phyloP scores from a whole-genome alignment of 2,888 invertebrate genomes.

The Halictus quadricinctus region DNA sequence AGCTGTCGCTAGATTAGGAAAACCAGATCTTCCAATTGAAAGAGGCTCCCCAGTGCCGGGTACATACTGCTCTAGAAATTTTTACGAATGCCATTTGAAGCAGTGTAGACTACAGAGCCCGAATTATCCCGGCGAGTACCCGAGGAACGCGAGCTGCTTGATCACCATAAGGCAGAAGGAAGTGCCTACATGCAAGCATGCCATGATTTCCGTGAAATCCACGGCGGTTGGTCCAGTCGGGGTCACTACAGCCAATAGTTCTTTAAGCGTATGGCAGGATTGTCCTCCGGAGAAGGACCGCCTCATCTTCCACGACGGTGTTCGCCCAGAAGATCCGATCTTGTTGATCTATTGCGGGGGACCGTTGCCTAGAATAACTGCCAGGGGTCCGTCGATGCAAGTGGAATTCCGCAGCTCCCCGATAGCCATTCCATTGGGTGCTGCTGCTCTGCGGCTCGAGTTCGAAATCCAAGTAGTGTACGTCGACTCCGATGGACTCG shows the following conservation, averaged over 20 bases:
- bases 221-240: conserved; percentile 66
- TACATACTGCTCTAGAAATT: conserved; percentile 92
- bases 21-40: conserved; percentile 90
- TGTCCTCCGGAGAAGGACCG: conserved; percentile 93
- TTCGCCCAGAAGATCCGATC: conserved; percentile 91
- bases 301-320: conserved; percentile 93
- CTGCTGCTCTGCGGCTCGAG: conserved; percentile 90
- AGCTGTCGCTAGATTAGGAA: conserved; percentile 91
- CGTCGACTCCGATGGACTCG: conserved; percentile 93
- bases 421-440: conserved; percentile 90
- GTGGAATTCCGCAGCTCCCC: conserved; percentile 95
- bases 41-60: conserved; percentile 93
- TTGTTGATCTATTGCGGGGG: conserved; percentile 95
- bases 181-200: conserved; percentile 94
- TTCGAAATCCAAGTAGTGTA: conserved; percentile 94
- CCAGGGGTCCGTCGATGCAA: conserved; percentile 91
- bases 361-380: conserved; percentile 90
- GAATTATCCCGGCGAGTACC: conserved; percentile 95
- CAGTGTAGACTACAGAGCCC: conserved; percentile 94
- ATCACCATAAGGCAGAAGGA: conserved; percentile 93
- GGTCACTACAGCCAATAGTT: conserved; percentile 64
- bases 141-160: conserved; percentile 95
- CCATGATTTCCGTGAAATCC: conserved; percentile 90
- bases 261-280: conserved; percentile 91
- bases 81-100: conserved; percentile 93